phyloP scores from a whole-genome alignment of 35 echinoderm and acorn worm genomes.

The Anneissia japonica region DNA sequence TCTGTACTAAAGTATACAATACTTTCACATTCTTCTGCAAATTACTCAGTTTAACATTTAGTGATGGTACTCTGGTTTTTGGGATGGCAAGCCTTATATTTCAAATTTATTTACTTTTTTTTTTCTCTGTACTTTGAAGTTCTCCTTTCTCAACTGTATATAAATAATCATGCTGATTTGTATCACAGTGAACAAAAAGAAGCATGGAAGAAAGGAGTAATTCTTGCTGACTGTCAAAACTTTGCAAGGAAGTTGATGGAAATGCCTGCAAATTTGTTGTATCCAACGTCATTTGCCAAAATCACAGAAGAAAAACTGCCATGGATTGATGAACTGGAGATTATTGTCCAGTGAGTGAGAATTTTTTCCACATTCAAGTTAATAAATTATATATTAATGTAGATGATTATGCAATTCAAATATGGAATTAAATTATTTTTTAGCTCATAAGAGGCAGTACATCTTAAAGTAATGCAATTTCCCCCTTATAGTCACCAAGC shows the following conservation, averaged over 20 bases:
- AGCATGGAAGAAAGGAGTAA: constrained; percentile 57
- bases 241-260: constrained; percentile 87
- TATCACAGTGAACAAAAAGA: not conserved
- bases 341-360: constrained; percentile 65
- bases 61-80: too few species aligned
- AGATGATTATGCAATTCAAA: too few species aligned
- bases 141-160: too few species aligned
- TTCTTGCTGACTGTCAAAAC: constrained; percentile 70
- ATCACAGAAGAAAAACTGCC: constrained; percentile 50
- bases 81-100: too few species aligned
- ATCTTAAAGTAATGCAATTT: too few species aligned
- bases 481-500: constrained; percentile 43
- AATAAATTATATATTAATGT: not conserved
- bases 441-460: not conserved
- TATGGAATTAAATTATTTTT: too few species aligned
- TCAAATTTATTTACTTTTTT: too few species aligned
- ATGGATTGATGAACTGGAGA: constrained; percentile 45
- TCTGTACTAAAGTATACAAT: too few species aligned
- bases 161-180: too few species aligned
- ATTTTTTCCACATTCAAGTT: not conserved
- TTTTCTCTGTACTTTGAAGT: too few species aligned
- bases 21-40: too few species aligned
- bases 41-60: too few species aligned
- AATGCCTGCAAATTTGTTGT: constrained; percentile 86
- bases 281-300: constrained; percentile 69